These are phyloP conservation scores for Bryconaethiops microstoma DNA, from an alignment of 2,797 vertebrate genomes.

Conservation along the genomic window DNA sequence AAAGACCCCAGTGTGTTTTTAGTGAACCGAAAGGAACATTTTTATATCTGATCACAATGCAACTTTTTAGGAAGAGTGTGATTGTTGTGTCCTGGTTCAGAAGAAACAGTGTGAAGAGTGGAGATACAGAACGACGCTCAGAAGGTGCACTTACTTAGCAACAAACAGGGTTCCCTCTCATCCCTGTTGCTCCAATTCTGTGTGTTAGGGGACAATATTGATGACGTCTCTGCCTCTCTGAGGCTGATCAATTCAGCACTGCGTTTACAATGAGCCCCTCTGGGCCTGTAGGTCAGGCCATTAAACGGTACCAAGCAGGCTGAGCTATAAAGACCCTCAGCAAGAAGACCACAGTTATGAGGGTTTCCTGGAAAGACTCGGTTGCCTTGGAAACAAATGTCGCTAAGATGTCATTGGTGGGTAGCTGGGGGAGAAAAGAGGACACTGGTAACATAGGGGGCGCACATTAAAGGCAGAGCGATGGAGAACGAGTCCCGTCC, in stretches of 20 bases:
- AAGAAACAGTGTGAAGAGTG: background rate
- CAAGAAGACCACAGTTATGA: slow-evolving; percentile 24
- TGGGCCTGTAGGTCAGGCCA: background rate
- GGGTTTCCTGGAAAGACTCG: slow-evolving; percentile 46
- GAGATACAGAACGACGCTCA: background rate
- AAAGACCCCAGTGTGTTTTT: no score
- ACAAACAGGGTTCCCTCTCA: slow-evolving; percentile 11
- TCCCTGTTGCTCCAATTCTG: slow-evolving; percentile 3
- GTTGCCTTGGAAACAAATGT: slow-evolving; percentile 53
- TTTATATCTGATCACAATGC: no score
- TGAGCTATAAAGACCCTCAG: slow-evolving; percentile 37
- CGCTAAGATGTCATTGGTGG: slow-evolving; percentile 6
- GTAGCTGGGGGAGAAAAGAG: background rate
- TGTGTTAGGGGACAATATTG: slow-evolving; percentile 9
- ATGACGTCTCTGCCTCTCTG: slow-evolving; percentile 26
- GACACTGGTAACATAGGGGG: slow-evolving; percentile 5
- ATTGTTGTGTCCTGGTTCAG: no score
- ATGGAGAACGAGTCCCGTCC: slow-evolving; percentile 4
- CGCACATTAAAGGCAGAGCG: slow-evolving; percentile 15
- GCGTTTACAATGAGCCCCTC: slow-evolving; percentile 33
- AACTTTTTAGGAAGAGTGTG: no score
- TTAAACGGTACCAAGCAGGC: slow-evolving; percentile 30
- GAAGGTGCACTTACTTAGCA: slow-evolving; percentile 5
- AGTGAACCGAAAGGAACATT: no score
- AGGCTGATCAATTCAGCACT: slow-evolving; percentile 24